Base-by-base conservation (phyloP, 2,888 invertebrate species). In the Coenonympha arcania region DNA sequence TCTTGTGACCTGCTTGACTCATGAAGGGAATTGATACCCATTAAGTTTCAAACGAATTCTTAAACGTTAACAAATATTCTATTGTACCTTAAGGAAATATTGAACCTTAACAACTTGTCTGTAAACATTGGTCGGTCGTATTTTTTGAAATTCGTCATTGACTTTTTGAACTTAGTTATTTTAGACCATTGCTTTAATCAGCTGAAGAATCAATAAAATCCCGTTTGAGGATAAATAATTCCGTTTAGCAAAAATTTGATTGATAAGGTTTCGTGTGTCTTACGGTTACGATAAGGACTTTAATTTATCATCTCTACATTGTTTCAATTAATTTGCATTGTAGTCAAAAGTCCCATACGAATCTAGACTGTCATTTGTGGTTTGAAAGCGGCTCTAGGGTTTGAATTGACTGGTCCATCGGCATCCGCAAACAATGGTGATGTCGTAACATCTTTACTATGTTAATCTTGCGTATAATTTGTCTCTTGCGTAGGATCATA, bases 381-480 rank as follows among this genome's bases (percentile, higher is more conserved):
- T 61, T 61, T 59, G 65, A 69, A 66, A 69, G 65, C 64, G 52
- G 52, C 54, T 53, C 48, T 43, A 48, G 52, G 16, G 61, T 63
- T 62, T 57, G 65, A 67, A 71, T 66, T 59, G 54, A 60, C 56
- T 60, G 54, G 47, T 53, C 48, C 55, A 61, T 52, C 57, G 52
- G 60, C 66, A 71, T 67, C 67, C 61, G 60, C 65, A 70, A 73
- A 79, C 79, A 78, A 78, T 79, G 60, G 15, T 13, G 18, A 63
- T 71, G 64, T 73, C 63, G 73, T 56, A 76, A 77, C 65, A 54
- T 66, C 63, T 66, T 65, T 72, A 71, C 69, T 70, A 71, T 73
- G 68, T 68, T 72, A 72, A 76, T 76, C 67, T 68, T 59, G 48
- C 57, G 68, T 66, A 77, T 73, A 75, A 75, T 76, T 76, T 71